Percentiles rank a stretch among this genome's conserved stretches.
Evolutionary conservation across 2,113 vertebrate species (phyloP).

Genomic region (Tylochromis polylepis): DNA sequence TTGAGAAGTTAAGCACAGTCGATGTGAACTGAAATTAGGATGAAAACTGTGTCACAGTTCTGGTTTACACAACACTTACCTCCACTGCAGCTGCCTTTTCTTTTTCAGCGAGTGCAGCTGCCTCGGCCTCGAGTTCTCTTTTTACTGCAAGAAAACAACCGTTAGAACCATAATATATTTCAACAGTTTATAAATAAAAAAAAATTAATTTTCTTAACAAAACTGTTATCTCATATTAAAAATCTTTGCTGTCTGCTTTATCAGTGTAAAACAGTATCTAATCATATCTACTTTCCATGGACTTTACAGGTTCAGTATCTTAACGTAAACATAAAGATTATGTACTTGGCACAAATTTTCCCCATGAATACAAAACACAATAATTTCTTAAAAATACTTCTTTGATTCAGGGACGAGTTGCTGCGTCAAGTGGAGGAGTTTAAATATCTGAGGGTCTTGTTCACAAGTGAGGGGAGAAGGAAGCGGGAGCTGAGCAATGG

Average conservation of each 20-base stretch:
- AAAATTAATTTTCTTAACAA: not conserved
- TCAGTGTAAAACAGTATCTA: not conserved
- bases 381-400: not conserved
- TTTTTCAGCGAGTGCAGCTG: constrained; percentile 62
- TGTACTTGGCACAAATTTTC: not conserved
- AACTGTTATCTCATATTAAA: not conserved
- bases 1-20: not conserved
- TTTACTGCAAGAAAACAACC: constrained; percentile 72
- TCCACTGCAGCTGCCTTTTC: constrained; percentile 40
- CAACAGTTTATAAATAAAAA: not conserved
- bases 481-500: no score
- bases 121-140: constrained; percentile 82
- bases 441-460: not conserved
- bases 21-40: not conserved
- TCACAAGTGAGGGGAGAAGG: no score
- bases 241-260: not conserved
- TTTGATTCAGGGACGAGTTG: rapidly evolving
- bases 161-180: not conserved
- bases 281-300: not conserved
- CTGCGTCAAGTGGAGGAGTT: not conserved
- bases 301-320: not conserved
- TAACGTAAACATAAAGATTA: not conserved
- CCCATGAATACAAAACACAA: not conserved
- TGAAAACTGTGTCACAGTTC: not conserved
- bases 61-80: constrained; percentile 15